phyloP scores from a whole-genome alignment of 2,113 vertebrate genomes.

The Gymnogyps californianus region DNA sequence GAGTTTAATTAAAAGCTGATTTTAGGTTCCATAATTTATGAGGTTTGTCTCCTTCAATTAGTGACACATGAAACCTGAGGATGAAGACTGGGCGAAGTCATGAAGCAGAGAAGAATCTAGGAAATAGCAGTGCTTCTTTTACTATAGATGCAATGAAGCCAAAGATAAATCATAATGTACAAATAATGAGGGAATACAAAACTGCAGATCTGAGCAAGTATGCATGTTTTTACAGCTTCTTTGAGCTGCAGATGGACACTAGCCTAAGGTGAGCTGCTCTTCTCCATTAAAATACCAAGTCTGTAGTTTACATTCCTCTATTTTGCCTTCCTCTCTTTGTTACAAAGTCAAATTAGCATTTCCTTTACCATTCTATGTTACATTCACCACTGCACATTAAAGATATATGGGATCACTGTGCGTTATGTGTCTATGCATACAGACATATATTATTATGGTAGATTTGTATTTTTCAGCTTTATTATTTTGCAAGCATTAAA shows the following conservation, averaged over 20 bases:
- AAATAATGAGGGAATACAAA: not conserved
- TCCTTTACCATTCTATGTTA: not conserved
- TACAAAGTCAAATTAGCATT: not conserved
- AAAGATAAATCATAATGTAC: not conserved
- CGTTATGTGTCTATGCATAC: not conserved
- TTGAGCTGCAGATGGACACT: not conserved
- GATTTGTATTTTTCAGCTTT: not conserved
- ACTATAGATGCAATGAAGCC: not conserved
- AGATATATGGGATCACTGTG: not conserved
- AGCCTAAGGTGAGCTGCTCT: not conserved
- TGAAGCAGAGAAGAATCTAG: not conserved
- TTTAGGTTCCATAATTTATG: not conserved
- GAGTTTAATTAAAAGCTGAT: not conserved
- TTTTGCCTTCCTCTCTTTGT: not conserved
- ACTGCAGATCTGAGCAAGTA: not conserved
- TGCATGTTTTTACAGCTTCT: fast-evolving
- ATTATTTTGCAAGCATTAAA: not conserved
- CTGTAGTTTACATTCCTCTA: not conserved
- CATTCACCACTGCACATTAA: not conserved
- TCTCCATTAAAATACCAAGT: not conserved
- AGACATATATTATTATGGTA: not conserved
- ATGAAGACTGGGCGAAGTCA: not conserved
- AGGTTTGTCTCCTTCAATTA: not conserved
- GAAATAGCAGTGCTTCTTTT: not conserved
- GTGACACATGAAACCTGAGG: not conserved